These are phyloP conservation scores for Myzus persicae DNA, from an alignment of 1,140 invertebrate genomes.

Conservation along the genomic window DNA sequence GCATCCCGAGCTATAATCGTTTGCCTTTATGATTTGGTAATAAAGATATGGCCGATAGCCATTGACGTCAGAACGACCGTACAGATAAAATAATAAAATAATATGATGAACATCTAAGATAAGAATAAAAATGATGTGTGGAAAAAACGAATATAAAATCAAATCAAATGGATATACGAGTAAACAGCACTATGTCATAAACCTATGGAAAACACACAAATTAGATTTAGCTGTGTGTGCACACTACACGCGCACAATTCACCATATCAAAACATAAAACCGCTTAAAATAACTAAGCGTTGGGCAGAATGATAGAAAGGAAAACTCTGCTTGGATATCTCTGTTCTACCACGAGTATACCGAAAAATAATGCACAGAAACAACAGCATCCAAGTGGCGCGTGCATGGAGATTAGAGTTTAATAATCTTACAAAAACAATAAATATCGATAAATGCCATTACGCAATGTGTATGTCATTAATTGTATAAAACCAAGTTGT, in stretches of 20 bases:
- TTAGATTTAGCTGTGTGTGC: not conserved
- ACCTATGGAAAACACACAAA: not conserved
- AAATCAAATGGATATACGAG: not conserved
- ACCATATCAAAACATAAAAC: not conserved
- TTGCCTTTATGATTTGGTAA: constrained; percentile 1
- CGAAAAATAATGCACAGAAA: not conserved
- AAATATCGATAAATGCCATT: not conserved
- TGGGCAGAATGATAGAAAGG: not conserved
- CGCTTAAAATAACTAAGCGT: not conserved
- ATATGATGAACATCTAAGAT: not conserved
- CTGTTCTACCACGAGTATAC: not conserved
- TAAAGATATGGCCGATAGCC: not conserved
- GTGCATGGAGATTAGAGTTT: not conserved
- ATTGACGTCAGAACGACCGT: constrained; percentile 2
- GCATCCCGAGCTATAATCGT: not conserved
- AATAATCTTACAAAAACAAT: not conserved
- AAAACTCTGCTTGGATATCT: not conserved
- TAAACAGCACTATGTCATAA: not conserved
- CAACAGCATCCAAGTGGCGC: not conserved
- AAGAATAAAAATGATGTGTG: constrained; percentile 6
- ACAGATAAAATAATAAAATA: constrained; percentile 9
- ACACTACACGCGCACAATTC: not conserved
- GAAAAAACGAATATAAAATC: constrained; percentile 10
- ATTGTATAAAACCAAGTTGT: not conserved
- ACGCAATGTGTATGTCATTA: not conserved